Evolutionary conservation across 2,797 vertebrate species (phyloP).

Genomic region (Takifugu ocellatus): DNA sequence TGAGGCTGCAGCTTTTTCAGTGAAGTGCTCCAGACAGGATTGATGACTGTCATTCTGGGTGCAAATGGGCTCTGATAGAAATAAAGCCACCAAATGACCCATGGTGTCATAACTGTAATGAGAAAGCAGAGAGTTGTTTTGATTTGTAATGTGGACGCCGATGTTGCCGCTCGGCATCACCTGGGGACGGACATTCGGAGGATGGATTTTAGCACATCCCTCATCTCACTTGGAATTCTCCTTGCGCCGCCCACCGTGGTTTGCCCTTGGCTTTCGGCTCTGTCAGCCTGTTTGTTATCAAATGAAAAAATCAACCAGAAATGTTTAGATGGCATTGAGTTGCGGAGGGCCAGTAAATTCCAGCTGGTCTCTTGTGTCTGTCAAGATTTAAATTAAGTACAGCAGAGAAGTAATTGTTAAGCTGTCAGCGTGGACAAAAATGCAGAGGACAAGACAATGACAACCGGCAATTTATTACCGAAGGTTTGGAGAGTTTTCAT

Average conservation of each 20-base stretch:
- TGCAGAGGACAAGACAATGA: conserved; percentile 4
- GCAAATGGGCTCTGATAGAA: conserved; percentile 37
- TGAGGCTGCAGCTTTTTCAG: conserved; percentile 31
- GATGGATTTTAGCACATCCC: conserved; percentile 30
- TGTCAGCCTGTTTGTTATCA: conserved; percentile 38
- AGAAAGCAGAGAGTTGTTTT: conserved; percentile 9
- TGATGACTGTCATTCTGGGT: conserved; percentile 9
- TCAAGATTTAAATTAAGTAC: conserved; percentile 16
- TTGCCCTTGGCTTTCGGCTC: conserved; percentile 37
- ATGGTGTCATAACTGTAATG: conserved; percentile 15
- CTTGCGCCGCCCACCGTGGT: conserved; percentile 33
- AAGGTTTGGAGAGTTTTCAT: conserved; percentile 18
- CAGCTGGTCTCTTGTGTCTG: conserved; percentile 6
- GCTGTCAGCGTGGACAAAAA: conserved; percentile 5
- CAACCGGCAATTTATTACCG: too few relatives aligned
- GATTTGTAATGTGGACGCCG: conserved; percentile 10
- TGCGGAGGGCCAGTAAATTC: conserved; percentile 8
- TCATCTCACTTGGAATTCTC: conserved; percentile 51
- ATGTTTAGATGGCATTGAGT: conserved; percentile 7
- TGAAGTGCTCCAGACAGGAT: neutral
- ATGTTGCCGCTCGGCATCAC: conserved; percentile 14
- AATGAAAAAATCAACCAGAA: conserved; percentile 26
- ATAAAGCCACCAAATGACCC: conserved; percentile 16
- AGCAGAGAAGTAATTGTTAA: conserved; percentile 9
- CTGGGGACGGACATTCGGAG: conserved; percentile 34